Evolutionary conservation across 2,888 invertebrate species (phyloP).

Genomic region (Sesamia inferens): DNA sequence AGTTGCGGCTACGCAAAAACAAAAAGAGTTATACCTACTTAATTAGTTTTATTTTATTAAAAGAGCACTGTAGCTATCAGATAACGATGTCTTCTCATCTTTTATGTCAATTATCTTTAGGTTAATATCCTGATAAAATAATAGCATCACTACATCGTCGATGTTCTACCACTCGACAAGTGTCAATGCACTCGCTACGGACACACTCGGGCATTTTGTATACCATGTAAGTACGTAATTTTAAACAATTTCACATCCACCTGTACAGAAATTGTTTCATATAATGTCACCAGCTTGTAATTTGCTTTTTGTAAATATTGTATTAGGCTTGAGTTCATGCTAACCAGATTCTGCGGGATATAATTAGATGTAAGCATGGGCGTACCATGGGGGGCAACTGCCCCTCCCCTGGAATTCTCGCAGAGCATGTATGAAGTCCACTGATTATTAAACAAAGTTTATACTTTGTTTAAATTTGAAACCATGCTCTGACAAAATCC

Average conservation of each 20-base stretch:
- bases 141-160: conserved; percentile 62
- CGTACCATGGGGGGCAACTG: no score
- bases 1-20: neutral
- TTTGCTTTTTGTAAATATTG: conserved; percentile 8
- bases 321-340: neutral
- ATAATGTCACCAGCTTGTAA: conserved; percentile 37
- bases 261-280: conserved; percentile 49
- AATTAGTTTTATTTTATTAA: conserved; percentile 50
- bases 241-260: conserved; percentile 61
- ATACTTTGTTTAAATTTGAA: no score
- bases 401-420: no score
- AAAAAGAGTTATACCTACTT: neutral
- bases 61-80: conserved; percentile 54
- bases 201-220: conserved; percentile 67
- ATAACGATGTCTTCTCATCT: conserved; percentile 58
- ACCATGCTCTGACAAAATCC: no score
- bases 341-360: neutral
- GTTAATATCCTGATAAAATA: conserved; percentile 73
- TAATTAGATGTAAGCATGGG: neutral
- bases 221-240: conserved; percentile 59
- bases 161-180: conserved; percentile 63
- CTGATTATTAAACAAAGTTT: no score
- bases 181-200: conserved; percentile 74
- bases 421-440: no score
- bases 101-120: conserved; percentile 61